Evolutionary conservation across 2,113 vertebrate species (phyloP).

Genomic region (Rhodinocichla rosea): DNA sequence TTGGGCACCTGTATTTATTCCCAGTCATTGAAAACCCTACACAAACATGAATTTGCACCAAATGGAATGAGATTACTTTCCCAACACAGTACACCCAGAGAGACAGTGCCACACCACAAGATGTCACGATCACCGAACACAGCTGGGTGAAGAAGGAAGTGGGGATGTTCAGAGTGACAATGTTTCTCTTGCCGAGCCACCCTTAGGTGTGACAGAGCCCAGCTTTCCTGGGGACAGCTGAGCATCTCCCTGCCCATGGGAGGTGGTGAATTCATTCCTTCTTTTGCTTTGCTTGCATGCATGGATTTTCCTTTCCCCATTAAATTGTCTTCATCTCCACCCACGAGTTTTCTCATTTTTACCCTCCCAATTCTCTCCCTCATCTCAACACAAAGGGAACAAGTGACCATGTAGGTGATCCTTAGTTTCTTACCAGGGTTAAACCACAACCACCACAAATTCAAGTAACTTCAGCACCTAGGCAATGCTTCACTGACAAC

Average conservation of each 20-base stretch:
- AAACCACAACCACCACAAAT: neutral
- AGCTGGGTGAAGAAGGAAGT: neutral
- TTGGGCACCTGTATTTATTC: neutral
- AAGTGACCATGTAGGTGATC: neutral
- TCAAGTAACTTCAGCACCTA: neutral
- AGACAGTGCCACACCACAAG: neutral
- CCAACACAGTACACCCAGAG: neutral
- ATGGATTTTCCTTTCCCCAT: neutral
- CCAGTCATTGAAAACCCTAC: neutral
- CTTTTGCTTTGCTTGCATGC: neutral
- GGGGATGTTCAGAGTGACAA: neutral
- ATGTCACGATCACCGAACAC: fast-evolving
- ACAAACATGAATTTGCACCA: neutral
- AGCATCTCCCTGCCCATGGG: neutral
- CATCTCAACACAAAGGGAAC: neutral
- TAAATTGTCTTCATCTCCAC: neutral
- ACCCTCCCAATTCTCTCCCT: neutral
- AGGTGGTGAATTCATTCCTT: neutral
- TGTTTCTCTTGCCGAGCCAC: neutral
- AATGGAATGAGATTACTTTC: neutral
- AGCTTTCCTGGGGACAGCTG: neutral
- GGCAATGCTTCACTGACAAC: neutral
- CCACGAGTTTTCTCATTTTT: neutral
- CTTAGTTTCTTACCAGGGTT: neutral
- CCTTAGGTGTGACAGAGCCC: neutral